Percentiles rank a stretch among this genome's conserved stretches.
These are phyloP conservation scores for Carcina quercana DNA, from an alignment of 2,888 invertebrate genomes.

Conservation along the genomic window DNA sequence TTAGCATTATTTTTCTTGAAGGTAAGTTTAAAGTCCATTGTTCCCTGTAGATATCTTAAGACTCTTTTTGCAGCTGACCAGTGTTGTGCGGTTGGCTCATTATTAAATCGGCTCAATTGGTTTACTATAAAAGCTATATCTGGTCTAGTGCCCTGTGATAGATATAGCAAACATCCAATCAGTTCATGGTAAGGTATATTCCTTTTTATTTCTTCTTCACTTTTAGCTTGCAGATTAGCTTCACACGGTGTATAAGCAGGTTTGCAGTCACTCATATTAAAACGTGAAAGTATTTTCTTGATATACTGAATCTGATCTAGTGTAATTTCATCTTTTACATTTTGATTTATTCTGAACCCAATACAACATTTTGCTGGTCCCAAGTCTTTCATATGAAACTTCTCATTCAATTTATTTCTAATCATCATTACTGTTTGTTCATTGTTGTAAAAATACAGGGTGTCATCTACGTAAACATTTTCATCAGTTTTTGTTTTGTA, in stretches of 20 bases:
- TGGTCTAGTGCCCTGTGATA: slow-evolving; percentile 1
- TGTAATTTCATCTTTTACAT: not conserved
- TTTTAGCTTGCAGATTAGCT: slow-evolving; percentile 3
- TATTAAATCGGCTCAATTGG: slow-evolving; percentile 18
- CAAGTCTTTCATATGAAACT: too few relatives aligned
- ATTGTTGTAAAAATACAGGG: too few relatives aligned
- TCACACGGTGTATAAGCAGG: slow-evolving; percentile 11
- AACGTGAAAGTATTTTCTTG: slow-evolving; percentile 1
- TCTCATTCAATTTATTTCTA: too few relatives aligned
- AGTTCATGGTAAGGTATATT: slow-evolving; percentile 7
- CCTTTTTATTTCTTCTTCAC: not conserved
- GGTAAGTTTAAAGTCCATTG: slow-evolving; percentile 9
- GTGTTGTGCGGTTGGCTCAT: slow-evolving; percentile 10
- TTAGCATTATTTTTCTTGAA: slow-evolving; percentile 5
- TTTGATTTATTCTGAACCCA: too few relatives aligned
- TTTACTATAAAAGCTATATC: slow-evolving; percentile 19
- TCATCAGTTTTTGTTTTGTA: slow-evolving; percentile 22
- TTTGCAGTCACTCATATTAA: slow-evolving; percentile 8
- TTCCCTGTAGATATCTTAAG: slow-evolving; percentile 18
- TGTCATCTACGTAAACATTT: too few relatives aligned
- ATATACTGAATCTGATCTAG: slow-evolving; percentile 5
- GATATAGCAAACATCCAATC: slow-evolving; percentile 16
- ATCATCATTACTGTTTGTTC: too few relatives aligned
- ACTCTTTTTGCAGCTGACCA: slow-evolving; percentile 20
- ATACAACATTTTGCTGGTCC: too few relatives aligned